phyloP scores from a whole-genome alignment of 1,140 invertebrate species.

The Colletes latitarsis region DNA sequence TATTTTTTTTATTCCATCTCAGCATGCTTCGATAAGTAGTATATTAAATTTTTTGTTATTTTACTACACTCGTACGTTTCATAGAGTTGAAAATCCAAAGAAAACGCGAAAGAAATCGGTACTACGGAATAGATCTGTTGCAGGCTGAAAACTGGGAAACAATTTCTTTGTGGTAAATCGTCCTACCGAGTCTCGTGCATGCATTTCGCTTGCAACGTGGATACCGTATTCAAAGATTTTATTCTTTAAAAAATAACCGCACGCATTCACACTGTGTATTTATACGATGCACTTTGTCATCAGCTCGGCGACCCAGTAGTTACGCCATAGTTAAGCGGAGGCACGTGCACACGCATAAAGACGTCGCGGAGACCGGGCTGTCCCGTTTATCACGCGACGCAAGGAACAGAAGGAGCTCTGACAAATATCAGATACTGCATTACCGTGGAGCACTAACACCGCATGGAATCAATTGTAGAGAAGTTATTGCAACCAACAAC shows the following conservation, averaged over 20 bases:
- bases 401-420: conserved; percentile 21
- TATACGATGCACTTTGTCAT: conserved; percentile 40
- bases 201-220: background rate
- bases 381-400: conserved; percentile 26
- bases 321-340: conserved; percentile 44
- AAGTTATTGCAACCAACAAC: background rate
- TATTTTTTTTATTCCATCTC: no score
- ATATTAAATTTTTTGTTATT: no score
- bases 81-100: no score
- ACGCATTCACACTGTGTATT: conserved; percentile 36
- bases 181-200: background rate
- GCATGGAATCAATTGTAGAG: conserved; percentile 15
- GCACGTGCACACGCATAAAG: conserved; percentile 50
- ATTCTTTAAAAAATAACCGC: conserved; percentile 39
- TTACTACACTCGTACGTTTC: no score
- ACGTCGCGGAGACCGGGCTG: conserved; percentile 6
- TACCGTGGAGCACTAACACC: background rate
- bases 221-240: conserved; percentile 9
- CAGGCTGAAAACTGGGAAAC: background rate
- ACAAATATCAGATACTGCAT: conserved; percentile 27
- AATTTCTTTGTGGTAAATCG: conserved; percentile 1
- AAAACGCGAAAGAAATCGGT: no score
- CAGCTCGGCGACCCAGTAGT: conserved; percentile 34
- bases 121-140: no score
- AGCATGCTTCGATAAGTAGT: no score